Evolutionary conservation across 2,797 vertebrate species (phyloP).

Genomic region (Ciconia nigra): DNA sequence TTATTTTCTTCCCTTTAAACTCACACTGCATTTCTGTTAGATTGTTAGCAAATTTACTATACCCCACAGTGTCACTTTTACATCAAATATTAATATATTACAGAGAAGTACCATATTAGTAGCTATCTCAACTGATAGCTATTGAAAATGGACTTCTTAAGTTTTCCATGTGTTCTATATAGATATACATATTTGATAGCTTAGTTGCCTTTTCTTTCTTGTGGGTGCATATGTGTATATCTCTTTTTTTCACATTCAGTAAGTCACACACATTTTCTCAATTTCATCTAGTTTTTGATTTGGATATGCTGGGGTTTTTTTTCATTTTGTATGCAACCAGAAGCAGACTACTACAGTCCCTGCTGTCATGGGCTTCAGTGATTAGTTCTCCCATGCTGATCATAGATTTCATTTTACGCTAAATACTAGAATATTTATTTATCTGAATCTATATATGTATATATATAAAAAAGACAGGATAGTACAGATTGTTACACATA

Average conservation of each 20-base stretch:
- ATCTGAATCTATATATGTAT: background rate
- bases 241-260: background rate
- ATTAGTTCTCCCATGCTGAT: background rate
- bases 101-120: background rate
- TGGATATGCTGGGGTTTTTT: background rate
- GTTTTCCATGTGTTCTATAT: background rate
- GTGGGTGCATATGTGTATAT: background rate
- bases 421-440: background rate
- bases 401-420: background rate
- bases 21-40: conserved; percentile 15
- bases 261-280: background rate
- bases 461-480: background rate
- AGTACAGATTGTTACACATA: background rate
- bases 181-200: background rate
- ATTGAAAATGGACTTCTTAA: conserved; percentile 26
- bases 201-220: background rate
- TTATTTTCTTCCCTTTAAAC: conserved; percentile 61
- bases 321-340: background rate
- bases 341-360: background rate
- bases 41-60: conserved; percentile 43
- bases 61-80: conserved; percentile 28
- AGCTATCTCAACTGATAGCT: background rate
- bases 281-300: background rate
- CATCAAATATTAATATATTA: conserved; percentile 53
- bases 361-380: background rate